Conservation (phyloP, 2,888 invertebrate species). For the Heliconius charithonia region DNA sequence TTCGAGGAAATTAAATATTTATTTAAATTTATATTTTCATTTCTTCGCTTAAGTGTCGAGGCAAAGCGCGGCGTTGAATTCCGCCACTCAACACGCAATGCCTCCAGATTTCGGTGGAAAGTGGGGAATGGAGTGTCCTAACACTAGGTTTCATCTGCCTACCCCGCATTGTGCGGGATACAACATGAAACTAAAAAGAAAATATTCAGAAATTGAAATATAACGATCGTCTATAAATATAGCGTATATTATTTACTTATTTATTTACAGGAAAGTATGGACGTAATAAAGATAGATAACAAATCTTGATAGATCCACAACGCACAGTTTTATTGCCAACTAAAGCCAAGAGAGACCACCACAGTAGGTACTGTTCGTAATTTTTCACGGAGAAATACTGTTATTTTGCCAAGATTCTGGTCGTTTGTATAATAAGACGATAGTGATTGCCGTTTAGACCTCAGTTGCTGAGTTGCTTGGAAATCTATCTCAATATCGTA, state of each 20-base stretch:
- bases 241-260: background rate
- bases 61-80: too few species aligned
- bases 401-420: slow-evolving; percentile 64
- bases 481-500: slow-evolving; percentile 33
- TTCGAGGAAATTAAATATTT: too few species aligned
- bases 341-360: slow-evolving; percentile 65
- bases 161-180: too few species aligned
- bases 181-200: too few species aligned
- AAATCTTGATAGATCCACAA: slow-evolving; percentile 50
- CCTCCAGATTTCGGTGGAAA: too few species aligned
- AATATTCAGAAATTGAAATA: background rate
- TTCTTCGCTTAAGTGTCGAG: too few species aligned
- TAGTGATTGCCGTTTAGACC: slow-evolving; percentile 68
- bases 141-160: too few species aligned
- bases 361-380: slow-evolving; percentile 54
- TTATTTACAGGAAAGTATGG: background rate
- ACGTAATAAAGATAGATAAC: background rate
- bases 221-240: background rate
- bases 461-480: slow-evolving; percentile 41
- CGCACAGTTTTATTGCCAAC: slow-evolving; percentile 67
- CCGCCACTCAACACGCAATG: too few species aligned
- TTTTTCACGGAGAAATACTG: slow-evolving; percentile 71
- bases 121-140: too few species aligned
- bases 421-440: slow-evolving; percentile 80
- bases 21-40: too few species aligned